phyloP scores from a whole-genome alignment of 2,113 vertebrate species.

The Aythya baeri region DNA sequence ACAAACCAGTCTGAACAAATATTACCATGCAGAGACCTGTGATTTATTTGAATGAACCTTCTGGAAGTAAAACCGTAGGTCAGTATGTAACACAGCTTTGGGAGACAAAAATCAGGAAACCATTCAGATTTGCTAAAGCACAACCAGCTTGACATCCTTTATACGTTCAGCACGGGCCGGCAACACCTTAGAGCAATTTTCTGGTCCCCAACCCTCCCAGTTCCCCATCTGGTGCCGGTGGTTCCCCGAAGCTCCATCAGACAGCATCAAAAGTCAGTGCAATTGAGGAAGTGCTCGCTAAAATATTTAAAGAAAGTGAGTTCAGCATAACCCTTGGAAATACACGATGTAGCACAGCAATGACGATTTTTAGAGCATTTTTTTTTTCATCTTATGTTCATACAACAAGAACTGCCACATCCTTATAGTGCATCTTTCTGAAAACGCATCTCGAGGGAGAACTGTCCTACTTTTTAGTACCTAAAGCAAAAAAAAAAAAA shows the following conservation, averaged over 20 bases:
- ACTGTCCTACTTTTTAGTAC: not conserved
- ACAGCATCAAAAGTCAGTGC: not conserved
- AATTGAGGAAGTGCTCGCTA: not conserved
- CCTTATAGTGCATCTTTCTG: not conserved
- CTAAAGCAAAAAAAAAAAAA: not conserved
- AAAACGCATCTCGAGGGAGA: not conserved
- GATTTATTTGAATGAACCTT: not conserved
- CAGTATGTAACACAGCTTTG: not conserved
- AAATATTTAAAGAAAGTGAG: not conserved
- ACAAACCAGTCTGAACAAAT: not conserved
- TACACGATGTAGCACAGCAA: not conserved
- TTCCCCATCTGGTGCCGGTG: not conserved
- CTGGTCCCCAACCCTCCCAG: not conserved
- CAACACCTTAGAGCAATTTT: not conserved
- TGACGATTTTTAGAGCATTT: not conserved
- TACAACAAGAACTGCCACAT: not conserved
- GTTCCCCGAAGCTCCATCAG: slow-evolving; percentile 15
- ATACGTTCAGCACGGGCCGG: not conserved
- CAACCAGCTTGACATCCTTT: not conserved
- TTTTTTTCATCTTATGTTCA: not conserved
- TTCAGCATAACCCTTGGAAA: slow-evolving; percentile 4
- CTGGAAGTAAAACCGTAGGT: not conserved
- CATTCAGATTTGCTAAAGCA: not conserved
- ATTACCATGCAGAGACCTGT: not conserved
- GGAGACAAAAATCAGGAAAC: not conserved